phyloP scores from a whole-genome alignment of 2,888 invertebrate species.

The Brassicogethes aeneus region DNA sequence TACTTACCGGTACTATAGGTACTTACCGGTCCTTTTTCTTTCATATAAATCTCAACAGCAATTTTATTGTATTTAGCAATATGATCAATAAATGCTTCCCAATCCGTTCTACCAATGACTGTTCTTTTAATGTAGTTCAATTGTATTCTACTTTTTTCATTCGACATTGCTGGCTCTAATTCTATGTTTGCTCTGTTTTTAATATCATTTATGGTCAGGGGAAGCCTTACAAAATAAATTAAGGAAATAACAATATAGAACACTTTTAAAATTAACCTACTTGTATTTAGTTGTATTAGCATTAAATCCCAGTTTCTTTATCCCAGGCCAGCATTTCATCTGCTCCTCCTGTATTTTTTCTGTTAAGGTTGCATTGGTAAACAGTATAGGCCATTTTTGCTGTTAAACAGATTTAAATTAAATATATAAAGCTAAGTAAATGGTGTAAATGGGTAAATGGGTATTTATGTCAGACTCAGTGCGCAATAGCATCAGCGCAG shows the following conservation, averaged over 20 bases:
- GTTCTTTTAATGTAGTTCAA: neutral
- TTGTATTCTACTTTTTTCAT: neutral
- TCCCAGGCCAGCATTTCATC: conserved; percentile 28
- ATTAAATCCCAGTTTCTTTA: conserved; percentile 20
- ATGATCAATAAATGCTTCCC: conserved; percentile 13
- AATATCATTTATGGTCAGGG: no score
- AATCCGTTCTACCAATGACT: neutral
- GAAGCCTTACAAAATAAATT: no score
- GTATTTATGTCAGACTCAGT: no score
- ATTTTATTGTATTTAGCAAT: conserved; percentile 26
- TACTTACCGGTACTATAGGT: no score
- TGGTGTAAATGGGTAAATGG: no score
- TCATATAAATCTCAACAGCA: conserved; percentile 32
- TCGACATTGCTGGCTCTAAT: conserved; percentile 13
- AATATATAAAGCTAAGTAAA: no score
- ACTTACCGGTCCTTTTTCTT: conserved; percentile 2
- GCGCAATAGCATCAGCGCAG: no score
- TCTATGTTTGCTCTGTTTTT: conserved; percentile 23
- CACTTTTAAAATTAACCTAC: conserved; percentile 5
- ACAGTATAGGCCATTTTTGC: conserved; percentile 19
- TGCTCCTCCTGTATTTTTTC: conserved; percentile 16
- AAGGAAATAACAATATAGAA: no score
- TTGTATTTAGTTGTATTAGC: conserved; percentile 26
- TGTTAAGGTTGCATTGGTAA: conserved; percentile 23
- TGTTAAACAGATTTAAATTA: conserved; percentile 9